phyloP scores from a whole-genome alignment of 2,113 vertebrate species.

The Poecile atricapillus region DNA sequence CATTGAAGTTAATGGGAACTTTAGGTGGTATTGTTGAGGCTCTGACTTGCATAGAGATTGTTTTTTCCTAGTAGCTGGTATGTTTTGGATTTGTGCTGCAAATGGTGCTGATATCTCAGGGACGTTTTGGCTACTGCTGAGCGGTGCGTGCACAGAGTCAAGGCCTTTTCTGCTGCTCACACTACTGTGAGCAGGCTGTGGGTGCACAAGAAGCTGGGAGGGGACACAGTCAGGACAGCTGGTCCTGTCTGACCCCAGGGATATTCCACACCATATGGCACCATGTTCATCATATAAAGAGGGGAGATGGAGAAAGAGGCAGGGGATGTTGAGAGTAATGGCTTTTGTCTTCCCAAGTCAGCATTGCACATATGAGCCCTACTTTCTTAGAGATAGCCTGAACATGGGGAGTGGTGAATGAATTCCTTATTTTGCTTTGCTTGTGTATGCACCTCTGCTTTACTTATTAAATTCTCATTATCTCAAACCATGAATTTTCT shows the following conservation, averaged over 20 bases:
- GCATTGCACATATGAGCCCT: rapidly evolving
- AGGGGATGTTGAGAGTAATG: rapidly evolving
- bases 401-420: neutral
- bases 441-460: neutral
- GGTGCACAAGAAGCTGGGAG: neutral
- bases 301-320: neutral
- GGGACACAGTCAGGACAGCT: neutral
- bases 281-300: neutral
- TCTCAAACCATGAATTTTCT: neutral
- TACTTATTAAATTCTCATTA: neutral
- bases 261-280: no score
- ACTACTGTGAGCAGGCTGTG: neutral
- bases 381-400: neutral
- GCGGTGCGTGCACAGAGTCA: neutral
- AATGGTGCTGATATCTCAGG: neutral
- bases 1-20: neutral
- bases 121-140: neutral
- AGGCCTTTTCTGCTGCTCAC: neutral
- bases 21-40: neutral
- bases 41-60: neutral
- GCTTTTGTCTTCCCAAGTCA: neutral
- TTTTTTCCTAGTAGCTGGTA: neutral
- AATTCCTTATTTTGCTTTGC: neutral
- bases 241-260: neutral
- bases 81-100: neutral